Percentiles rank a stretch among this genome's conserved stretches.
Evolutionary conservation across 2,888 invertebrate species (phyloP).

Genomic region (Meiosimyza platycephala): DNA sequence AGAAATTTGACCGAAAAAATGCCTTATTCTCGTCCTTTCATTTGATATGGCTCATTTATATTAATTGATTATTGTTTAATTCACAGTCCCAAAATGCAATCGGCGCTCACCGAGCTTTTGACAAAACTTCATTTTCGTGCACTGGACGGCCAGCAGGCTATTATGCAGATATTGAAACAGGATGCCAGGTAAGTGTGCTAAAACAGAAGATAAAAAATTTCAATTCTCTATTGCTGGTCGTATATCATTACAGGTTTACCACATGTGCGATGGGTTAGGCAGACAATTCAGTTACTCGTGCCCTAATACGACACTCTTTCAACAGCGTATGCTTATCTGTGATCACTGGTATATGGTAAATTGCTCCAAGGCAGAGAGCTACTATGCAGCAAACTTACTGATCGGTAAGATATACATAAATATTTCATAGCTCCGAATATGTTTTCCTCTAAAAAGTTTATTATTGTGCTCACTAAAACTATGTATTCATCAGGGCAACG

Average conservation of each 20-base stretch:
- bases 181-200: conserved; percentile 73
- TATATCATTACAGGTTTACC: conserved; percentile 73
- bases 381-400: conserved; percentile 77
- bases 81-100: conserved; percentile 56
- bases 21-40: background rate
- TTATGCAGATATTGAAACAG: conserved; percentile 80
- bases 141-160: conserved; percentile 76
- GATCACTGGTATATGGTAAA: conserved; percentile 86
- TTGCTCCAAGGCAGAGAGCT: conserved; percentile 76
- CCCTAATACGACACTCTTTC: conserved; percentile 83
- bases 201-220: background rate
- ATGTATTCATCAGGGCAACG: conserved; percentile 70
- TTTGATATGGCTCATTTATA: background rate
- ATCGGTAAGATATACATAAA: conserved; percentile 70
- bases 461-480: background rate
- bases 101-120: conserved; percentile 58
- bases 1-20: background rate
- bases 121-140: conserved; percentile 75
- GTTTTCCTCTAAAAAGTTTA: background rate
- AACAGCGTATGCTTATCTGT: conserved; percentile 83
- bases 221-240: background rate
- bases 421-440: background rate
- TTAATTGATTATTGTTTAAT: conserved; percentile 9
- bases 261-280: conserved; percentile 83
- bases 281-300: conserved; percentile 83